phyloP scores from a whole-genome alignment of 2,113 vertebrate genomes.

The Pseudopodoces humilis region DNA sequence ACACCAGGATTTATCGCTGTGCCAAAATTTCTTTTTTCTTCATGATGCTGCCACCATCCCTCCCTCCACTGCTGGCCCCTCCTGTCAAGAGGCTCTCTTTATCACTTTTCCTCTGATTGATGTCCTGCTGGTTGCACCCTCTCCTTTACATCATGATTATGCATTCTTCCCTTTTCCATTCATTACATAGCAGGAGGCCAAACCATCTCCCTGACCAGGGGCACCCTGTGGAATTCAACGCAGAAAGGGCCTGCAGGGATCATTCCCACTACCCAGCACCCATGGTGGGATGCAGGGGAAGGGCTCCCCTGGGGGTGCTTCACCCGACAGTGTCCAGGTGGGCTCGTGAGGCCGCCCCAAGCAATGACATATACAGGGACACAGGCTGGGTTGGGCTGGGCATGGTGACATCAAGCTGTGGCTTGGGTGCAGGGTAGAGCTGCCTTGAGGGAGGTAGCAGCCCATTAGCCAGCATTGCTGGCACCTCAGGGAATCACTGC shows the following conservation, averaged over 20 bases:
- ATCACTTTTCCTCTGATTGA: constrained; percentile 40
- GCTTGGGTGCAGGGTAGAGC: background rate
- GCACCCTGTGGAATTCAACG: background rate
- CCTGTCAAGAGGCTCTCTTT: background rate
- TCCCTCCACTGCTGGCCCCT: background rate
- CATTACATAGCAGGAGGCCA: background rate
- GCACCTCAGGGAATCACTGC: background rate
- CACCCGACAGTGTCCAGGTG: background rate
- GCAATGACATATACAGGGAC: background rate
- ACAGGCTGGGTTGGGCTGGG: background rate
- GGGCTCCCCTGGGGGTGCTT: background rate
- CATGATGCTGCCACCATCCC: background rate
- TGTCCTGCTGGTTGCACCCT: background rate
- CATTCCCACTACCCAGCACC: background rate
- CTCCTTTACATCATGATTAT: background rate
- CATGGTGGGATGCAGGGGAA: background rate
- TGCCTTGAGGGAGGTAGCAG: background rate
- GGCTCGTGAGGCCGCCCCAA: fast-evolving
- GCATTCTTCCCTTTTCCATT: background rate
- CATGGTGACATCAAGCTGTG: fast-evolving
- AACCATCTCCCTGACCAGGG: fast-evolving
- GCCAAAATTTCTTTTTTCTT: constrained; percentile 55
- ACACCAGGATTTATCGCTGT: constrained; percentile 6
- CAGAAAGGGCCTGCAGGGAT: background rate
- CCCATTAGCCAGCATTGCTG: fast-evolving